Conservation (phyloP, 2,797 vertebrate genomes). For the Pygocentrus nattereri region DNA sequence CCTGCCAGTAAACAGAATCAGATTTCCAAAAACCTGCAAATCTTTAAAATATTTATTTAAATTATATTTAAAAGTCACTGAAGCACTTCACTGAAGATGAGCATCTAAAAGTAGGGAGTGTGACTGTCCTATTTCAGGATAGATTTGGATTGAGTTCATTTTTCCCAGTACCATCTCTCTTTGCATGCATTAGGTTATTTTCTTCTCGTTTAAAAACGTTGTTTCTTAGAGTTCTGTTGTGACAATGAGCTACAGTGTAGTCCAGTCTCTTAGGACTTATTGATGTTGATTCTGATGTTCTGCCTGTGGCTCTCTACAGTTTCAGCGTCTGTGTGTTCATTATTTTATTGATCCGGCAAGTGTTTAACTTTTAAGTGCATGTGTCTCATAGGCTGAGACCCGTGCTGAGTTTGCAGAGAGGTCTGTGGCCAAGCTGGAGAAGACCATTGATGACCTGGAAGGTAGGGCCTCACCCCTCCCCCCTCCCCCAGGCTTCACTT, state of each 20-base stretch:
- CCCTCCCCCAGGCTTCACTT: neutral
- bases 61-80: too few relatives aligned
- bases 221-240: neutral
- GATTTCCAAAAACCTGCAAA: too few relatives aligned
- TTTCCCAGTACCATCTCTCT: too few relatives aligned
- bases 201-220: too few relatives aligned
- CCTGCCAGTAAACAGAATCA: too few relatives aligned
- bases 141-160: too few relatives aligned
- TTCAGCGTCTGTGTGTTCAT: neutral
- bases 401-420: conserved; percentile 95
- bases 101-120: too few relatives aligned
- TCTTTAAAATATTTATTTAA: too few relatives aligned
- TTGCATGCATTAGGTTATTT: too few relatives aligned
- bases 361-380: neutral
- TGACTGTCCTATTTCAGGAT: too few relatives aligned
- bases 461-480: too few relatives aligned
- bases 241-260: neutral
- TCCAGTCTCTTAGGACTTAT: neutral
- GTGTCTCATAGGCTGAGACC: conserved; percentile 87
- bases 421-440: conserved; percentile 97
- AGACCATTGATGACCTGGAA: conserved; percentile 97
- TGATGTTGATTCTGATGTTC: neutral
- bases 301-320: neutral
- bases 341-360: neutral
- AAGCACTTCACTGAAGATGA: too few relatives aligned